Evolutionary conservation across 2,113 vertebrate species (phyloP).

Genomic region (Thymallus thymallus): DNA sequence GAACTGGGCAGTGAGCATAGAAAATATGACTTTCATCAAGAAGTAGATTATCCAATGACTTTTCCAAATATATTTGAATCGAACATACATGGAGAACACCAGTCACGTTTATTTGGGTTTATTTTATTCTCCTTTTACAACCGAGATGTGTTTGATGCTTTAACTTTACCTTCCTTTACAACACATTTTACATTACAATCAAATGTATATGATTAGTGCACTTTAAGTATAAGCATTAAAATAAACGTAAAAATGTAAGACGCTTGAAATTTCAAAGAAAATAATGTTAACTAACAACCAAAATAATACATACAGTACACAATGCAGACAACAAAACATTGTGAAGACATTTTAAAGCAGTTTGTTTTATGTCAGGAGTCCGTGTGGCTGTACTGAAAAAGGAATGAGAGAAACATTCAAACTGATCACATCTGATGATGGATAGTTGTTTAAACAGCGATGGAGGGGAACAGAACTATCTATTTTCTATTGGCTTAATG

Average conservation of each 20-base stretch:
- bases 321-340: constrained; percentile 57
- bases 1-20: neutral
- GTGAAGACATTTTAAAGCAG: constrained; percentile 59
- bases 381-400: constrained; percentile 57
- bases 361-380: constrained; percentile 60
- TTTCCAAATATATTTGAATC: neutral
- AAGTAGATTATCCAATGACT: neutral
- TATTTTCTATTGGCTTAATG: constrained; percentile 11
- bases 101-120: constrained; percentile 56
- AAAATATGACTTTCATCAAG: neutral
- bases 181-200: constrained; percentile 68
- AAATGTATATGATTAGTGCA: constrained; percentile 45
- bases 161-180: constrained; percentile 70
- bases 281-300: constrained; percentile 55
- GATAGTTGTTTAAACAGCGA: constrained; percentile 52
- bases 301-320: constrained; percentile 49
- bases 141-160: constrained; percentile 48
- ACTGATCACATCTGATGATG: constrained; percentile 40
- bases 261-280: constrained; percentile 63
- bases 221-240: constrained; percentile 64
- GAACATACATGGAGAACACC: neutral
- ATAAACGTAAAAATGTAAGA: constrained; percentile 60
- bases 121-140: constrained; percentile 63
- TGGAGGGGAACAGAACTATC: constrained; percentile 38
- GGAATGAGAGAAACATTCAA: constrained; percentile 42